Evolutionary conservation across 2,888 invertebrate genomes (phyloP), one percentile per base, ranked within the genome.

Genomic region (Dinocampus coccinellae): DNA sequence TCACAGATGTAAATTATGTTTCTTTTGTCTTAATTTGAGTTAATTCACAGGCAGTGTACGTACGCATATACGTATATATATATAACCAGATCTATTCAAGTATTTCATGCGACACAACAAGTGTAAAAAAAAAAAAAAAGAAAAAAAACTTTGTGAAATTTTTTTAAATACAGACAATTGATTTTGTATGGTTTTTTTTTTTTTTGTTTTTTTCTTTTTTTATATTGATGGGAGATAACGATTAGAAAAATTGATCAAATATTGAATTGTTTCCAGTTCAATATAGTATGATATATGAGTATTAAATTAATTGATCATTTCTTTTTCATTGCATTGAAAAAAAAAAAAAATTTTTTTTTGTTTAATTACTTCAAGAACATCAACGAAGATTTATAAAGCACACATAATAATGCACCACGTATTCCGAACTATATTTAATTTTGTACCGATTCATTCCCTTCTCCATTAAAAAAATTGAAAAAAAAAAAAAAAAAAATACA

Each of bases 21-120:
- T 77, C 74, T 71, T 29, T 16, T 70, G 75, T 77, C 70, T 75
- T 74, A 75, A 33, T 69, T 69, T 63, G 57, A 63, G 58, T 57
- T 33, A 42, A 68, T 74, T 72, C 52, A 36, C 70, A 69, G 74
- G 74, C 76, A 77, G 76, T 73, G 70, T 61, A 70, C 33, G n/a
- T n/a, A n/a, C n/a, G n/a, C n/a, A n/a, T n/a, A n/a, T n/a, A n/a
- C n/a, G n/a, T n/a, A 39, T 16, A 16, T n/a, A n/a, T 47, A 47
- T 47, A 47, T 47, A 39, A 42, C 65, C 33, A 63, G 65, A 47
- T 55, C 26, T 36, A 53, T 16, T 55, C 55, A 11, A 39, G 16
- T 24, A 24, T 9, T 62, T 53, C 36, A 39, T 62, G 20, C 16
- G 13, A 47, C 34, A 20, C 36, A 13, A 42, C 2, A 55, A 53